These are phyloP conservation scores for Archips crataeganus DNA, from an alignment of 2,888 invertebrate species.

Conservation along the genomic window DNA sequence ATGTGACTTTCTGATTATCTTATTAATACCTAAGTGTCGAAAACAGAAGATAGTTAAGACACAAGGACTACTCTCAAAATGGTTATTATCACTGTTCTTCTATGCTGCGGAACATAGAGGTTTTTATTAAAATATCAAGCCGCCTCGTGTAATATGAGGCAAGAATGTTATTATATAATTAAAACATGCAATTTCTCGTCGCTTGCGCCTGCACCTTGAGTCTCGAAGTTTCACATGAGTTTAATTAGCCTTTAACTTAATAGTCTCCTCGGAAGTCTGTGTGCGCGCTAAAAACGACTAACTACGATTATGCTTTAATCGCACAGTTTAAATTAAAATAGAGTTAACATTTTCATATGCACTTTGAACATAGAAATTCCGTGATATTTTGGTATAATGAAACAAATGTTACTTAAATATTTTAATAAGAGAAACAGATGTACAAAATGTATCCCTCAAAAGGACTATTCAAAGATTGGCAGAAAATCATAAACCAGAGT, in stretches of 20 bases:
- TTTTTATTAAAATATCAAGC: not conserved
- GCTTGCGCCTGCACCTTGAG: conserved; percentile 48
- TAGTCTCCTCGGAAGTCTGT: conserved; percentile 62
- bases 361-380: not conserved
- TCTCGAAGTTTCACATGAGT: conserved; percentile 69
- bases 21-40: too few species aligned
- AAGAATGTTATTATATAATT: not conserved
- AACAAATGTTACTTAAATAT: too few species aligned
- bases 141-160: not conserved
- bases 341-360: not conserved
- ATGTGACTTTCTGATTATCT: not conserved
- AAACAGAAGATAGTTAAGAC: not conserved
- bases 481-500: too few species aligned
- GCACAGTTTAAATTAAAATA: conserved; percentile 30
- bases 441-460: too few species aligned
- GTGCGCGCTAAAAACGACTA: conserved; percentile 36
- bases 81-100: not conserved
- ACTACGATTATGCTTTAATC: conserved; percentile 40
- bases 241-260: conserved; percentile 81
- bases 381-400: too few species aligned
- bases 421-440: too few species aligned
- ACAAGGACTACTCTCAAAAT: too few species aligned
- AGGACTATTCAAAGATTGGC: too few species aligned
- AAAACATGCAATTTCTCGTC: conserved; percentile 25
- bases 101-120: not conserved